Evolutionary conservation across 2,888 invertebrate genomes (phyloP), one percentile per base, ranked within the genome.

Genomic region (Aphidoletes aphidimyza): DNA sequence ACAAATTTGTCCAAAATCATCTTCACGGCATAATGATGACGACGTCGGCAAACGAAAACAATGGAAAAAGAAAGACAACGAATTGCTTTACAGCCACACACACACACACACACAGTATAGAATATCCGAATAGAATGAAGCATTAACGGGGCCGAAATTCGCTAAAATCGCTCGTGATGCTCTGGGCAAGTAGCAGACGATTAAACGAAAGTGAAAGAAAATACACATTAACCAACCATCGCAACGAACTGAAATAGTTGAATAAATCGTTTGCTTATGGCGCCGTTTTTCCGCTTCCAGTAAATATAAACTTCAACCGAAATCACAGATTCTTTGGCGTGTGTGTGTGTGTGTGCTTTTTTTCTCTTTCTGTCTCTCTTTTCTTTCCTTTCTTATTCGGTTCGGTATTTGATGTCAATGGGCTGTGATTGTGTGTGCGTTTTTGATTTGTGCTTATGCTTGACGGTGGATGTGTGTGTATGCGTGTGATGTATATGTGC

Each of bases 201-300:
- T 81, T 37, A 37, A 81, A 81, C 37, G 81, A 81, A 81, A 81
- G 81, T 81, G 81, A 81, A 81, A 81, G 81, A 81, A 81, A 81
- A 81, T 81, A 81, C 37, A 81, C 81, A 81, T 81, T 81, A 81
- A 37, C 81, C 37, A 81, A 81, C 37, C 81, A 81, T 81, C 81
- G 81, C 37, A n/a, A 81, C 22, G 37, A 22, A 81, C 37, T 81
- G 37, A 81, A 81, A 81, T 37, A 81, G 81, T 81, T 81, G 81
- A 36, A 81, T 81, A 81, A 37, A 81, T 81, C 37, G 81, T 37
- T 81, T 81, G 81, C 81, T 81, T 81, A 81, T 81, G 81, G 81
- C 81, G 81, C 81, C 81, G 81, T 81, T 81, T 81, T 81, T 36
- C 81, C 81, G 81, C 81, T 81, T 37, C 37, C 81, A 81, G 81